Evolutionary conservation across 2,113 vertebrate genomes (phyloP).

Genomic region (Antechinus stuartii): DNA sequence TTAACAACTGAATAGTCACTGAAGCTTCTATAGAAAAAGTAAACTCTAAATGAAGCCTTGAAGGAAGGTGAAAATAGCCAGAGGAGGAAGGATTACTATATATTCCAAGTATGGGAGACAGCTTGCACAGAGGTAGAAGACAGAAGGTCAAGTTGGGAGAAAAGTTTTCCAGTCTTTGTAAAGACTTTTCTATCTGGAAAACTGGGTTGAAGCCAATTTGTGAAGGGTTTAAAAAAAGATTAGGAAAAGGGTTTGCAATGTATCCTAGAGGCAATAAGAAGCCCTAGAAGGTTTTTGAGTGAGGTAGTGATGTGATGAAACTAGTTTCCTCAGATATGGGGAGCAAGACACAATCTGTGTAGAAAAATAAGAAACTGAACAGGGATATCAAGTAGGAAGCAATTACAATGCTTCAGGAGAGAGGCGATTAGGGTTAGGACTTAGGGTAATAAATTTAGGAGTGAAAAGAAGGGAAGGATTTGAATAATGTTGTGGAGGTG

Average conservation of each 20-base stretch:
- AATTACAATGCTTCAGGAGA: not conserved
- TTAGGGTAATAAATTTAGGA: not conserved
- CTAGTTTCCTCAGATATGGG: not conserved
- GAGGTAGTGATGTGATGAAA: not conserved
- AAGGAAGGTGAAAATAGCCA: not conserved
- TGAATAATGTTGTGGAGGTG: not conserved
- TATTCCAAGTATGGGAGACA: not conserved
- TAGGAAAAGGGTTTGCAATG: not conserved
- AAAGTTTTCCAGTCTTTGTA: not conserved
- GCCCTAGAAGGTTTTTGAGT: not conserved
- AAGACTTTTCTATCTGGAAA: not conserved
- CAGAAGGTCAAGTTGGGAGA: not conserved
- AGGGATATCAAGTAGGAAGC: not conserved
- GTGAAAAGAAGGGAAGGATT: not conserved
- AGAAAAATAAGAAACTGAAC: not conserved
- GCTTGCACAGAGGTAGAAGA: not conserved
- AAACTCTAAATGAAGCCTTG: not conserved
- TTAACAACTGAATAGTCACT: not conserved
- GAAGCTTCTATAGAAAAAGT: not conserved
- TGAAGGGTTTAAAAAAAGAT: not conserved
- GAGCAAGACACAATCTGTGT: no score
- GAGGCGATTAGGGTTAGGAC: not conserved
- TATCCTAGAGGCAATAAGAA: not conserved
- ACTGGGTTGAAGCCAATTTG: not conserved
- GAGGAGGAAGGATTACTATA: not conserved